Percentiles rank a stretch among this genome's conserved stretches.
These are phyloP conservation scores for Harpagus bidentatus DNA, from an alignment of 2,113 vertebrate species.

Conservation along the genomic window DNA sequence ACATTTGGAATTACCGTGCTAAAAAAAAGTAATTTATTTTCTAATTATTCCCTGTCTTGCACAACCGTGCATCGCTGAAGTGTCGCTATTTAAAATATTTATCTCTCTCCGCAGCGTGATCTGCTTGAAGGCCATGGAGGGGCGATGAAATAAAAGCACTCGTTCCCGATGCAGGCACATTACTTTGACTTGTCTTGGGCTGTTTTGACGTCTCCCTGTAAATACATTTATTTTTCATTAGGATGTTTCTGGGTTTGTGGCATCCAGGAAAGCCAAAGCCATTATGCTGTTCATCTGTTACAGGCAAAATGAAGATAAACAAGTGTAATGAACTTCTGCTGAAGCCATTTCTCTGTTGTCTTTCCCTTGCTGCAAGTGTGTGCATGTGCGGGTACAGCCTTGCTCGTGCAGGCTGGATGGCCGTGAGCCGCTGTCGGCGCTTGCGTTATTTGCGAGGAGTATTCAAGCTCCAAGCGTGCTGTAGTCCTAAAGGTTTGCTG, in stretches of 20 bases:
- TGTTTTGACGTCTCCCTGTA: conserved; percentile 72
- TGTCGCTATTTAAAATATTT: conserved; percentile 81
- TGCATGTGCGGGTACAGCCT: not conserved
- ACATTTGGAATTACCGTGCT: conserved; percentile 59
- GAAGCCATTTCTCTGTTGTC: not conserved
- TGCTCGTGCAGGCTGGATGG: not conserved
- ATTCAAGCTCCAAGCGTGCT: not conserved
- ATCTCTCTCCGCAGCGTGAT: conserved; percentile 70
- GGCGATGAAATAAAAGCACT: conserved; percentile 68
- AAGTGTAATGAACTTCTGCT: conserved; percentile 37
- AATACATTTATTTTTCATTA: conserved; percentile 81
- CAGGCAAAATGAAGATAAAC: conserved; percentile 54
- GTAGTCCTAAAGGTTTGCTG: not conserved
- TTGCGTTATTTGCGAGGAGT: not conserved
- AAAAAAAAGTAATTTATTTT: conserved; percentile 82
- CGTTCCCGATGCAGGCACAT: conserved; percentile 42
- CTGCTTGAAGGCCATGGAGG: conserved; percentile 71
- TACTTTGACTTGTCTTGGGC: conserved; percentile 71
- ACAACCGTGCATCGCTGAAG: conserved; percentile 69
- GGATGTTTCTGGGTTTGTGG: conserved; percentile 66
- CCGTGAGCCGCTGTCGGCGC: not conserved
- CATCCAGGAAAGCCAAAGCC: conserved; percentile 64
- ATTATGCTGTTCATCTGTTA: conserved; percentile 60
- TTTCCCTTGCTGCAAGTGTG: not conserved
- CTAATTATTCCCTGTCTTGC: conserved; percentile 84